Percentiles rank a stretch among this genome's conserved stretches.
phyloP scores from a whole-genome alignment of 2,888 invertebrate species.

The Caenorhabditis virilis region DNA sequence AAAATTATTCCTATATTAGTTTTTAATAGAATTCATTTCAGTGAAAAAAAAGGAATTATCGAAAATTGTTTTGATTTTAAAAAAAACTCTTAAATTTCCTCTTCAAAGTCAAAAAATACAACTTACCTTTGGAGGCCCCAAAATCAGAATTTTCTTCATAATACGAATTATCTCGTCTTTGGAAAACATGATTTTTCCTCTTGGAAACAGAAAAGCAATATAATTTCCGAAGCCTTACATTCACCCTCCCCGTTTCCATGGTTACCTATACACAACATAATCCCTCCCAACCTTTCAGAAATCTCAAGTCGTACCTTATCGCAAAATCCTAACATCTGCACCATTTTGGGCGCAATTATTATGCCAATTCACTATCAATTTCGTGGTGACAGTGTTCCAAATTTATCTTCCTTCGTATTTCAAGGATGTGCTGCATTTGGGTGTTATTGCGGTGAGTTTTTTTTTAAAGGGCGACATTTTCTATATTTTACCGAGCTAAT shows the following conservation, averaged over 20 bases:
- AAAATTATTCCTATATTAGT: no score
- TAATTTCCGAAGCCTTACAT: no score
- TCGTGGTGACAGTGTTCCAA: conserved; percentile 51
- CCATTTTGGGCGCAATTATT: conserved; percentile 45
- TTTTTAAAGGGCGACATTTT: no score
- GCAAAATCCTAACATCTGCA: conserved; percentile 37
- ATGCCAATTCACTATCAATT: conserved; percentile 48
- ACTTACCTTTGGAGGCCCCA: conserved; percentile 57
- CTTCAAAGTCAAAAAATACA: no score
- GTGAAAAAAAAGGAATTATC: neutral
- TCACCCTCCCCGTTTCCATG: no score
- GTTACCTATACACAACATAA: no score
- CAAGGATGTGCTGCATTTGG: conserved; percentile 54
- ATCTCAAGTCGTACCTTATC: conserved; percentile 35
- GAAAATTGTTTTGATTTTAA: neutral
- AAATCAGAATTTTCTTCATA: conserved; percentile 47
- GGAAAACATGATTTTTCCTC: no score
- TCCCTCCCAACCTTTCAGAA: no score
- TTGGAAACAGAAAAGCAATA: neutral
- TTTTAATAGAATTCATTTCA: neutral
- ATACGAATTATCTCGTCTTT: neutral
- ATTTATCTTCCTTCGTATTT: conserved; percentile 59
- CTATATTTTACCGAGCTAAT: no score
- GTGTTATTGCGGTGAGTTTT: conserved; percentile 40
- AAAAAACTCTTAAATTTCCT: no score